A percentile compares a stretch with the other conserved stretches of the same genome.
These are phyloP conservation scores for Sebastes iracundus DNA, from an alignment of 2,797 vertebrate genomes.

Conservation along the genomic window DNA sequence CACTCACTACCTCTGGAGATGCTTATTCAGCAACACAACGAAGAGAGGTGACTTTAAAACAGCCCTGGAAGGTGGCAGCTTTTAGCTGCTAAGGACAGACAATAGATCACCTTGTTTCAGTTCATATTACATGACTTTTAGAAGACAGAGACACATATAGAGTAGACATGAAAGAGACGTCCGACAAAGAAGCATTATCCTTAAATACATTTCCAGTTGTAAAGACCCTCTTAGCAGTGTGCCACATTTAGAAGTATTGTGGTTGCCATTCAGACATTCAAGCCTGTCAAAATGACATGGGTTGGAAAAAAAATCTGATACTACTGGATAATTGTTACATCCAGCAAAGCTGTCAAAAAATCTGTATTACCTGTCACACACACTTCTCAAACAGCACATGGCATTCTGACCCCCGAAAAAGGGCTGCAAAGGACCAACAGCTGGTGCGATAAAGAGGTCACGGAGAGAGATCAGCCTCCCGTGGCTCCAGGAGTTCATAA, in stretches of 20 bases:
- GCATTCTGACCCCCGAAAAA: constrained; percentile 20
- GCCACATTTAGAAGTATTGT: not conserved
- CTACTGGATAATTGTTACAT: constrained; percentile 24
- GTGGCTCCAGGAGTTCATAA: constrained; percentile 61
- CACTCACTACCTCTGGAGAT: constrained; percentile 21
- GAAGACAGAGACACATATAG: not conserved
- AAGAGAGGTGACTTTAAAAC: constrained; percentile 63
- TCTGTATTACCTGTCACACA: constrained; percentile 32
- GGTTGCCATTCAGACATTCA: not conserved
- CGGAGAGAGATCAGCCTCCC: constrained; percentile 48
- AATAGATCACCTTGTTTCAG: not conserved
- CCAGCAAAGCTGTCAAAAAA: not conserved
- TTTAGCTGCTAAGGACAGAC: constrained; percentile 24
- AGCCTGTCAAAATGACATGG: constrained; percentile 13
- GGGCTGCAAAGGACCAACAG: constrained; percentile 51
- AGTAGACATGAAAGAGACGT: constrained; percentile 1
- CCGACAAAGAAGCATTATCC: not conserved
- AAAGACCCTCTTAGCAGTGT: not conserved
- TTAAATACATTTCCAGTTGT: not conserved
- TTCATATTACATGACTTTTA: constrained; percentile 17
- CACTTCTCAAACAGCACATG: constrained; percentile 1
- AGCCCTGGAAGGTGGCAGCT: constrained; percentile 33
- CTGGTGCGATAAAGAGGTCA: constrained; percentile 56
- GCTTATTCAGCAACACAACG: constrained; percentile 66
- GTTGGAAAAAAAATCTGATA: not conserved